These are phyloP conservation scores for Catostylus mosaicus DNA, from an alignment of 30 jellyfish, hydroid and myxozoan genomes.

Conservation along the genomic window DNA sequence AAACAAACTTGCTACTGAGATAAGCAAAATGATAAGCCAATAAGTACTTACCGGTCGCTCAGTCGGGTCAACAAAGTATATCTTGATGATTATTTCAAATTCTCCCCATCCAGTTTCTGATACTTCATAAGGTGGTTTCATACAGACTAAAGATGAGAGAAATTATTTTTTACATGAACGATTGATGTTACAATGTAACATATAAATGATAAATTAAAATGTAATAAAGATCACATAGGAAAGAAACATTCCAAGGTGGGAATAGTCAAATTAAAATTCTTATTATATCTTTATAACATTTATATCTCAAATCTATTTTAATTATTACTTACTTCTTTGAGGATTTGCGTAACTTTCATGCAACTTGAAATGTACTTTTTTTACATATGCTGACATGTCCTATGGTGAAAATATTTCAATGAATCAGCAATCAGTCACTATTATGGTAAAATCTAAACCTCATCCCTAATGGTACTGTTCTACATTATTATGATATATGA, in stretches of 20 bases:
- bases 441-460: background rate
- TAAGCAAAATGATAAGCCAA: background rate
- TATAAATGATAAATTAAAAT: too few species aligned
- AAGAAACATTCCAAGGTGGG: too few species aligned
- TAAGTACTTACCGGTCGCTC: conserved; percentile 93
- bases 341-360: conserved; percentile 98
- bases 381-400: conserved; percentile 96
- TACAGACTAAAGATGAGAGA: conserved; percentile 42
- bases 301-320: background rate
- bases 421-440: background rate
- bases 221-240: background rate
- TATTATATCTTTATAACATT: background rate
- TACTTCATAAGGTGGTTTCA: conserved; percentile 98
- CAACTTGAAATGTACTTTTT: conserved; percentile 93
- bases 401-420: background rate
- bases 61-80: conserved; percentile 91
- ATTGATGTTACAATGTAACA: too few species aligned
- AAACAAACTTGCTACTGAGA: too few species aligned
- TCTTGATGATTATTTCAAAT: conserved; percentile 93
- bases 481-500: too few species aligned
- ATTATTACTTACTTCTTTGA: conserved; percentile 71
- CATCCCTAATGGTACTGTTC: too few species aligned
- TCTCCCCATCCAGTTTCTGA: conserved; percentile 99
- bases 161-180: too few species aligned
- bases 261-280: too few species aligned